A percentile compares a stretch with the other conserved stretches of the same genome.
Evolutionary conservation across 1,140 invertebrate genomes (phyloP).

Genomic region (Ephestia elutella): DNA sequence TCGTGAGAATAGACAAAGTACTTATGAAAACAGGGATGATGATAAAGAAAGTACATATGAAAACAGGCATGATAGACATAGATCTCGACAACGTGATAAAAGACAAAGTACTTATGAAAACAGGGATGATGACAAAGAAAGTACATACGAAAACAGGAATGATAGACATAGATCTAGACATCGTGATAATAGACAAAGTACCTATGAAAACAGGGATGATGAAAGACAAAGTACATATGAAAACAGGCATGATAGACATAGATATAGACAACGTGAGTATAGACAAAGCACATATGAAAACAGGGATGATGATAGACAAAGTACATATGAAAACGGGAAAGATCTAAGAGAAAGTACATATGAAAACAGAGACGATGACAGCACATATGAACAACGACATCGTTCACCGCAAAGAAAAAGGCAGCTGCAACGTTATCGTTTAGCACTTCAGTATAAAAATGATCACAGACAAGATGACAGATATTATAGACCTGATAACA

Average conservation of each 20-base stretch:
- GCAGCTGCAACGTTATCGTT: too few species aligned
- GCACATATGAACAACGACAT: background rate
- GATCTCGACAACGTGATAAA: too few species aligned
- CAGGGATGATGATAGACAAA: background rate
- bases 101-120: background rate
- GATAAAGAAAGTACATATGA: background rate
- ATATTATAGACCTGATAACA: background rate
- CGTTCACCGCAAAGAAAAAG: too few species aligned
- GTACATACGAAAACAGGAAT: background rate
- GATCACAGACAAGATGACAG: background rate
- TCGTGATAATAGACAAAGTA: background rate
- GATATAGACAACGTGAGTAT: too few species aligned
- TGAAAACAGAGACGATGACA: too few species aligned
- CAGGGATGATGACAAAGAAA: background rate
- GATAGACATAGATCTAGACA: too few species aligned
- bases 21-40: too few species aligned
- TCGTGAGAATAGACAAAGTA: background rate
- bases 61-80: background rate
- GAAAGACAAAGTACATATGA: background rate
- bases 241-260: background rate
- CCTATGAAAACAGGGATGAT: too few species aligned
- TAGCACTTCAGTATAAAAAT: too few species aligned
- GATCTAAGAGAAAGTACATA: background rate
- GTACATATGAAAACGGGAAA: too few species aligned
- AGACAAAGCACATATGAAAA: too few species aligned